These are phyloP conservation scores for Elachura formosa DNA, from an alignment of 2,113 vertebrate species.

Conservation along the genomic window DNA sequence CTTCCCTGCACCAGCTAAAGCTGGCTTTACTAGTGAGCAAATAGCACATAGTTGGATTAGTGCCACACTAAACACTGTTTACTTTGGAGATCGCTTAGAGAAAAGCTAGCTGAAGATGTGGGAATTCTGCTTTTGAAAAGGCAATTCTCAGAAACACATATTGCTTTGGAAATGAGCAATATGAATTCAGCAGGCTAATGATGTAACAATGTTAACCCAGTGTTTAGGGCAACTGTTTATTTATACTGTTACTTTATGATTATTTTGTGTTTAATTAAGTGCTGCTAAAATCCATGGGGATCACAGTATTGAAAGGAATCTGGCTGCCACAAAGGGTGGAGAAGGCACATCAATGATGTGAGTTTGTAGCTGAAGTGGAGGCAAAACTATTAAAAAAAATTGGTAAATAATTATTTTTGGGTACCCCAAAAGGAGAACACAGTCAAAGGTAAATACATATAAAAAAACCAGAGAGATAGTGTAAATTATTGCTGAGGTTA, in stretches of 20 bases:
- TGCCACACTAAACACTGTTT: conserved; percentile 64
- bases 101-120: conserved; percentile 46
- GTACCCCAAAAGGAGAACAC: background rate
- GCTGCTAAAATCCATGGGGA: conserved; percentile 46
- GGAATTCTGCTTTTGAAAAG: conserved; percentile 62
- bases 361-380: background rate
- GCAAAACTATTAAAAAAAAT: background rate
- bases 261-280: conserved; percentile 72
- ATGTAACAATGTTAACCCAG: conserved; percentile 42
- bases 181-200: conserved; percentile 44
- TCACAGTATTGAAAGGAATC: conserved; percentile 58
- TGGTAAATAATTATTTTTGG: background rate
- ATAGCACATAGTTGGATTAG: conserved; percentile 56
- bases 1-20: conserved; percentile 10
- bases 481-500: background rate
- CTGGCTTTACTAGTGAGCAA: conserved; percentile 59
- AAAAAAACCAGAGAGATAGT: background rate
- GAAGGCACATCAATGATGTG: background rate
- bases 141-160: conserved; percentile 50
- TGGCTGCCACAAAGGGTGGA: conserved; percentile 50
- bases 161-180: conserved; percentile 28
- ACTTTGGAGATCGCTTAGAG: conserved; percentile 60
- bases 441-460: background rate
- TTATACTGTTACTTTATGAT: conserved; percentile 59
- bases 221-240: background rate